These are phyloP conservation scores for Xanthorhoe designata DNA, from an alignment of 2,888 invertebrate genomes.

Conservation along the genomic window DNA sequence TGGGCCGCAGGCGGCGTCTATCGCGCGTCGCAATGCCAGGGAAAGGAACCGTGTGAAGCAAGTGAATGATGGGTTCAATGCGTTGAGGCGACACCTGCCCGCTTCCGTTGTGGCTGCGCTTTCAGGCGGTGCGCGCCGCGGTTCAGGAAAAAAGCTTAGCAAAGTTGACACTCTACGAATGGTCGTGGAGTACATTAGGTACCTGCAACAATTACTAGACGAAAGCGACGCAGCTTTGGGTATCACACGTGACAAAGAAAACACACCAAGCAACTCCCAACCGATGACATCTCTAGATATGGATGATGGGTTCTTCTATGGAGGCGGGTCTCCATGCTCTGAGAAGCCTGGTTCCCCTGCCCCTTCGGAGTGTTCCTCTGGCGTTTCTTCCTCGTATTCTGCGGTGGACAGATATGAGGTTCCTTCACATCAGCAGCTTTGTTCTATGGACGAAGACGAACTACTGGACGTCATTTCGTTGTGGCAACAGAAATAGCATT, in stretches of 20 bases:
- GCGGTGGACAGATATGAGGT: constrained; percentile 76
- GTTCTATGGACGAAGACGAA: constrained; percentile 95
- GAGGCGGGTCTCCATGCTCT: constrained; percentile 86
- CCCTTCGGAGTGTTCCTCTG: constrained; percentile 89
- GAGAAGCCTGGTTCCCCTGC: constrained; percentile 90
- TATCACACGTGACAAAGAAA: constrained; percentile 75
- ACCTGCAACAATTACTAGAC: constrained; percentile 91
- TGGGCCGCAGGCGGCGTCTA: constrained; percentile 92
- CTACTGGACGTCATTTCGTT: constrained; percentile 93
- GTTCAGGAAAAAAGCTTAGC: constrained; percentile 93
- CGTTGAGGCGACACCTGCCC: constrained; percentile 94
- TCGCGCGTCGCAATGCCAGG: constrained; percentile 95
- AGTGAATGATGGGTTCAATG: constrained; percentile 97
- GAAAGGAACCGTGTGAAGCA: constrained; percentile 98
- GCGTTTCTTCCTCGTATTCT: constrained; percentile 82
- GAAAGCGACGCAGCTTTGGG: constrained; percentile 88
- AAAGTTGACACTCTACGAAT: constrained; percentile 96
- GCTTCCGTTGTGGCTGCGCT: constrained; percentile 91
- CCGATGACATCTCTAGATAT: constrained; percentile 79
- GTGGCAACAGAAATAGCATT: constrained; percentile 90
- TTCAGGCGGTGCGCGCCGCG: constrained; percentile 87
- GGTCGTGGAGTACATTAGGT: constrained; percentile 96
- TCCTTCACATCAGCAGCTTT: constrained; percentile 83
- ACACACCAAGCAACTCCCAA: constrained; percentile 73
- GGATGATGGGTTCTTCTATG: constrained; percentile 82